Base-by-base conservation (phyloP, 2,113 vertebrate genomes). In the Dendropsophus ebraccatus region DNA sequence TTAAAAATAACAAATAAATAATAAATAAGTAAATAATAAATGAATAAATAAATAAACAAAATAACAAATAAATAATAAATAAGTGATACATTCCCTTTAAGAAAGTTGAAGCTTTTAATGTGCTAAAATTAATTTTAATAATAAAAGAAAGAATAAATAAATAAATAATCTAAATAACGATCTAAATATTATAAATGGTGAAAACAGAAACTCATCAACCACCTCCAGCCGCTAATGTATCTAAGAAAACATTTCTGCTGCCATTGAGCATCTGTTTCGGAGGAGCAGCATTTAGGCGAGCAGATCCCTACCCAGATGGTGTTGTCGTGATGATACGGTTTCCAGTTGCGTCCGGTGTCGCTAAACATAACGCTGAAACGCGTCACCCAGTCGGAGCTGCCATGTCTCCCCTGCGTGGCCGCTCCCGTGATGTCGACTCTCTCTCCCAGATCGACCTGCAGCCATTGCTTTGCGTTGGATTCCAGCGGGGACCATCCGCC, bases 341-440 rank as follows among this genome's bases (percentile, higher is more conserved):
- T 97, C 98, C 98, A 99, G 88, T 95, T 95, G 65, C 91, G 94
- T 23, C 96, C 97, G 0, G 96, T 98, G 92, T 99, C 98, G 2
- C 98, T 99, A 94, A 96, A 96, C 91, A 99, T 96, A 47, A 99
- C 94, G 0, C 89, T 92, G 41, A 96, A 99, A 73, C 94, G 94
- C 10, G 94, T 97, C 88, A 98, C 96, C 97, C 97, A 99, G 92
- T 99, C 97, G 58, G 95, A 96, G 92, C 97, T 99, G 74, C 96
- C 95, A 0, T 96, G 93, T 23, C 97, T 91, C 52, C 98, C 98
- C 91, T 99, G 98, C 0, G 97, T 99, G 88, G 97, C 97, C 13
- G 98, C 92, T 0, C 95, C 96, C 0, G 96, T 97, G 73, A 99
- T 91, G 93, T 99, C 97, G 91, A 97, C 93, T 91, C 97, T 93